Conservation (phyloP, 2,888 invertebrate species). For the Conomelus anceps region DNA sequence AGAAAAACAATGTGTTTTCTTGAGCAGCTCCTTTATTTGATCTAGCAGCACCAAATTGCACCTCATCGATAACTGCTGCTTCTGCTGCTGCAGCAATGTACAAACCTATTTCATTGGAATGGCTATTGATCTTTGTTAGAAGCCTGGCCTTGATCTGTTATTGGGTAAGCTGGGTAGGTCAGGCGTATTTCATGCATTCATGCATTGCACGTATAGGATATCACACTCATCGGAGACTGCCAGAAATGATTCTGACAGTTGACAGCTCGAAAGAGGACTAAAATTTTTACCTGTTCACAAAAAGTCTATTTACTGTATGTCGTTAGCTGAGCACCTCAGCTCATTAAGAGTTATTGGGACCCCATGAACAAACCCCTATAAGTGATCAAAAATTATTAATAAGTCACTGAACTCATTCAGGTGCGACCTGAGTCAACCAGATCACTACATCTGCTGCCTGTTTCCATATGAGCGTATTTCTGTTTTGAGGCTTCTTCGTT, state of each 20-base stretch:
- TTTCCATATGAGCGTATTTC: too few relatives aligned
- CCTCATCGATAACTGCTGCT: background rate
- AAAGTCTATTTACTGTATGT: too few relatives aligned
- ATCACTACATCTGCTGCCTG: too few relatives aligned
- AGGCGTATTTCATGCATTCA: background rate
- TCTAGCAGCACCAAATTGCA: background rate
- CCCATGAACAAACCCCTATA: too few relatives aligned
- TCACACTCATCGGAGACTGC: background rate
- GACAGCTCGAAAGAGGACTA: background rate
- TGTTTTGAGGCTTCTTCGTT: too few relatives aligned
- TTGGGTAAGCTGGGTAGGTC: too few relatives aligned
- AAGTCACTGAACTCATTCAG: too few relatives aligned
- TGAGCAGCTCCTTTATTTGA: background rate
- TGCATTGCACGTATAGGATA: background rate
- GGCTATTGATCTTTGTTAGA: background rate
- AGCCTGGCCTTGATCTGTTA: background rate
- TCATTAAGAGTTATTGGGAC: too few relatives aligned
- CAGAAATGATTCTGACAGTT: background rate
- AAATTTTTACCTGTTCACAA: too few relatives aligned
- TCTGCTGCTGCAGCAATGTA: background rate
- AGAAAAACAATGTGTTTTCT: background rate
- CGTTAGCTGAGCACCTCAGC: too few relatives aligned
- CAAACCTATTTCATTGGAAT: background rate
- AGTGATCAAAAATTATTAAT: too few relatives aligned
- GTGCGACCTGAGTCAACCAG: too few relatives aligned